Evolutionary conservation across 2,113 vertebrate genomes (phyloP).

Genomic region (Crotalus tigris): DNA sequence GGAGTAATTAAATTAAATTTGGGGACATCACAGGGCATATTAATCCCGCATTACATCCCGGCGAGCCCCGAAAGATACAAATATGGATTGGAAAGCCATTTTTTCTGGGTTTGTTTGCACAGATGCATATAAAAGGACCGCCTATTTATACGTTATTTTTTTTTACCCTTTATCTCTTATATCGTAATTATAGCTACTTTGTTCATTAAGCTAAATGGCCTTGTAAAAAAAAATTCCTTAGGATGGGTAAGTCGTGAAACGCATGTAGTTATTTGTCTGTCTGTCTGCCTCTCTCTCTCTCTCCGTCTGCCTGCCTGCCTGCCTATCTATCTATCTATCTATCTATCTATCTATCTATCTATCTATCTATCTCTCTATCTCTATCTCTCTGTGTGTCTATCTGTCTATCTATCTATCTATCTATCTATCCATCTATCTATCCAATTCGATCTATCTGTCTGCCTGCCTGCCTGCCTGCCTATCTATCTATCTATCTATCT

Average conservation of each 20-base stretch:
- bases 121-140: neutral
- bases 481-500: too few relatives aligned
- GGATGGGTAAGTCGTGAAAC: neutral
- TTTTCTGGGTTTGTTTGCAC: neutral
- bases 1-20: conserved; percentile 11
- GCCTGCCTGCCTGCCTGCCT: too few relatives aligned
- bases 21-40: neutral
- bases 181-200: neutral
- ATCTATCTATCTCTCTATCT: too few relatives aligned
- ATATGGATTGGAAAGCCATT: neutral
- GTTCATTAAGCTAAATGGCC: neutral
- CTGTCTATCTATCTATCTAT: too few relatives aligned
- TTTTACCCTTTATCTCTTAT: neutral
- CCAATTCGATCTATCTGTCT: too few relatives aligned
- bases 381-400: too few relatives aligned
- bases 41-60: neutral
- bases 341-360: too few relatives aligned
- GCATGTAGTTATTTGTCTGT: neutral
- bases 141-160: neutral
- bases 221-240: neutral
- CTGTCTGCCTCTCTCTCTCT: too few relatives aligned
- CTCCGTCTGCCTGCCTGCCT: too few relatives aligned
- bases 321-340: too few relatives aligned
- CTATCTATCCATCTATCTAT: too few relatives aligned
- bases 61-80: neutral